phyloP scores from a whole-genome alignment of 2,797 vertebrate genomes.

The Chiloscyllium punctatum region DNA sequence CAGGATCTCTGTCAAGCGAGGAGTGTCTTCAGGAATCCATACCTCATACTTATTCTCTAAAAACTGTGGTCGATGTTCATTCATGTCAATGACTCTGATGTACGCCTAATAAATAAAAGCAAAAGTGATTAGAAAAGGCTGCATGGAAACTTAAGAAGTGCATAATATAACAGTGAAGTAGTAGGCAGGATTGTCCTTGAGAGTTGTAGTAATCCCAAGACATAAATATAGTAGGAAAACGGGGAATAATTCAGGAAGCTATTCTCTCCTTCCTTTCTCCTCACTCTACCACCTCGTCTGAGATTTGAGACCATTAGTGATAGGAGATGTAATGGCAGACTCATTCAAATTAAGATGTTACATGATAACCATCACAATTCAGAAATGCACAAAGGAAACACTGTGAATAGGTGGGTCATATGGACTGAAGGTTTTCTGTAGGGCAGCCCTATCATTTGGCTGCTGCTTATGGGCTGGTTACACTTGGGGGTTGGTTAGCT shows the following conservation, averaged over 20 bases:
- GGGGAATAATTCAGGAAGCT: background rate
- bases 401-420: background rate
- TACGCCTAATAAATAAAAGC: slow-evolving; percentile 63
- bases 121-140: slow-evolving; percentile 6
- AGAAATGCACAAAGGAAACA: background rate
- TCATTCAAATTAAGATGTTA: background rate
- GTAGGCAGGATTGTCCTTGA: background rate
- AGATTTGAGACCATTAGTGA: background rate
- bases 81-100: slow-evolving; percentile 80
- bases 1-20: slow-evolving; percentile 76
- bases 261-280: background rate
- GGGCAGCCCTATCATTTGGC: background rate
- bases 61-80: slow-evolving; percentile 84
- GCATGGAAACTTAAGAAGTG: too few relatives aligned
- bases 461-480: too few relatives aligned
- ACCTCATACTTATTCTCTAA: slow-evolving; percentile 68
- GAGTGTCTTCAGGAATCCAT: slow-evolving; percentile 77
- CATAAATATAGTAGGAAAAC: background rate
- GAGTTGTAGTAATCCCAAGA: background rate
- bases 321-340: background rate
- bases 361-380: background rate
- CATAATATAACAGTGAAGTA: background rate
- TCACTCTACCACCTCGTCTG: background rate
- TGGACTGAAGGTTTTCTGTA: background rate
- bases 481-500: too few relatives aligned